These are phyloP conservation scores for Catocala nupta DNA, from an alignment of 2,888 invertebrate species.

Conservation along the genomic window DNA sequence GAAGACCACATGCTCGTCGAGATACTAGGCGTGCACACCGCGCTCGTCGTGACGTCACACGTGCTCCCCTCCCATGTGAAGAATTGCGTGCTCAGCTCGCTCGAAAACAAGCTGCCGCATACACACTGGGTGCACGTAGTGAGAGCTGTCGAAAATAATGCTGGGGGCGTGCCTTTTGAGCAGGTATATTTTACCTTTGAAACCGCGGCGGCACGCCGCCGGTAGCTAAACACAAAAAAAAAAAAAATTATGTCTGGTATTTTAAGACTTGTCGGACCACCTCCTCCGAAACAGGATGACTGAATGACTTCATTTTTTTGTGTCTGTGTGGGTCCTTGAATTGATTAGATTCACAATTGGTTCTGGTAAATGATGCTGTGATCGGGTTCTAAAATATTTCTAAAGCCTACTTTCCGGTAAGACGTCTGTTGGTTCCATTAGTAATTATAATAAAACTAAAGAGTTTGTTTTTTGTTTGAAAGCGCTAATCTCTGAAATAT, in stretches of 20 bases:
- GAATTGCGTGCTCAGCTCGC: conserved; percentile 48
- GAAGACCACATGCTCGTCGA: conserved; percentile 67
- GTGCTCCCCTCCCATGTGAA: conserved; percentile 55
- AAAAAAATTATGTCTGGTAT: neutral
- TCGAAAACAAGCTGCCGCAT: conserved; percentile 54
- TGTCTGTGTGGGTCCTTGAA: too few species aligned
- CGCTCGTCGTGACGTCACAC: conserved; percentile 47
- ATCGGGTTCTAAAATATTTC: too few species aligned
- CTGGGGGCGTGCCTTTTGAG: conserved; percentile 57
- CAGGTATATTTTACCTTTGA: conserved; percentile 54
- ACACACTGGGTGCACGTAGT: conserved; percentile 57
- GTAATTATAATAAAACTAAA: too few species aligned
- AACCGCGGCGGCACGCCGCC: neutral
- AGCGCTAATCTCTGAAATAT: too few species aligned
- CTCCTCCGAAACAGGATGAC: too few species aligned
- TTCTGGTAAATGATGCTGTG: too few species aligned
- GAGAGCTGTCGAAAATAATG: conserved; percentile 49
- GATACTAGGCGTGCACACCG: conserved; percentile 69
- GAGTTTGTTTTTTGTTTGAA: too few species aligned
- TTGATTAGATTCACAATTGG: too few species aligned
- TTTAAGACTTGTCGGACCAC: too few species aligned
- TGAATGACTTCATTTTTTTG: too few species aligned
- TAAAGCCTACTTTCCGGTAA: too few species aligned
- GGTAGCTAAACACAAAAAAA: neutral
- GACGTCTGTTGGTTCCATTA: too few species aligned